Percentiles rank a stretch among this genome's conserved stretches.
phyloP scores from a whole-genome alignment of 2,113 vertebrate species.

The Platanista minor region DNA sequence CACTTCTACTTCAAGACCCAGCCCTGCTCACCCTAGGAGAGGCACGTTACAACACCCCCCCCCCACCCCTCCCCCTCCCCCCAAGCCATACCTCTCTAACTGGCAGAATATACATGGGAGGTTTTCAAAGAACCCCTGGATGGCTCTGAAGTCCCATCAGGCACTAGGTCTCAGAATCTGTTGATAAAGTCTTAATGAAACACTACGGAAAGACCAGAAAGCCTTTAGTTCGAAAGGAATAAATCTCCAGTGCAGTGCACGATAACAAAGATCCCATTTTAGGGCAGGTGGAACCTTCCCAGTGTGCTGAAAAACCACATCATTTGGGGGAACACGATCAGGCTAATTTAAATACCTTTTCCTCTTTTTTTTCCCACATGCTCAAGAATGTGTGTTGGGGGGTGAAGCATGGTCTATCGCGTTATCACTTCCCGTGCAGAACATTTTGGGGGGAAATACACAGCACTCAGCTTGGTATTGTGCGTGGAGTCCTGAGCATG shows the following conservation, averaged over 20 bases:
- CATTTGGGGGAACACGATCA: rapidly evolving
- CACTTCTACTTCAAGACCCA: not conserved
- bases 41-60: not conserved
- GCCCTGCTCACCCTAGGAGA: not conserved
- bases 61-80: too few species aligned
- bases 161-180: not conserved
- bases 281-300: not conserved
- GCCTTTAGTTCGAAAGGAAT: not conserved
- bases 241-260: not conserved
- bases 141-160: not conserved
- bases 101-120: not conserved
- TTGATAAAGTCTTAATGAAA: not conserved
- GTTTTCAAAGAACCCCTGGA: not conserved
- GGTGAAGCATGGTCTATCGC: not conserved
- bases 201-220: not conserved
- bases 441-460: not conserved
- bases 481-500: not conserved
- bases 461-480: not conserved
- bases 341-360: not conserved
- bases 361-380: not conserved
- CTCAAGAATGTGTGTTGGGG: not conserved
- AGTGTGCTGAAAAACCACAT: not conserved
- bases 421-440: not conserved
- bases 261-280: not conserved
- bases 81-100: not conserved